Percentiles rank a stretch among this genome's conserved stretches.
Conservation (phyloP, 2,888 invertebrate species). For the Eristalis pertinax region DNA sequence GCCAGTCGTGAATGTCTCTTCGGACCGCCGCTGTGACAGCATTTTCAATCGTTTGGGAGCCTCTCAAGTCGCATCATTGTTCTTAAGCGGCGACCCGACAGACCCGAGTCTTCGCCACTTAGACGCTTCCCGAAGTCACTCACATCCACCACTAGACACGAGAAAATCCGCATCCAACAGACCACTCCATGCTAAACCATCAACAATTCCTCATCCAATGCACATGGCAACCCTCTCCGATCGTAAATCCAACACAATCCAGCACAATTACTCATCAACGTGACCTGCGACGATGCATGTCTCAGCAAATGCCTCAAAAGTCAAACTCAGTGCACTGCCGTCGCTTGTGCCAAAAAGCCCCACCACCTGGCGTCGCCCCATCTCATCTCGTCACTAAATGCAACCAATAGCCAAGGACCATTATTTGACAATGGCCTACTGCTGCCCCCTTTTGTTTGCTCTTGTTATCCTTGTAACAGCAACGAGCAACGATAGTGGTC, state of each 20-base stretch:
- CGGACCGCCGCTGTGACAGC: too few relatives aligned
- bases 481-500: not conserved
- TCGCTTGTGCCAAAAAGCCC: too few relatives aligned
- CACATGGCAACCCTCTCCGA: conserved; percentile 9
- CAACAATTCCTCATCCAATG: not conserved
- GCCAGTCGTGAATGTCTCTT: too few relatives aligned
- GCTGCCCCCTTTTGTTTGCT: conserved; percentile 50
- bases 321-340: not conserved
- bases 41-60: too few relatives aligned
- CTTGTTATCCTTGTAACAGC: conserved; percentile 58
- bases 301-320: conserved; percentile 28
- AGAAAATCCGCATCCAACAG: too few relatives aligned
- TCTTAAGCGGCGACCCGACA: too few relatives aligned
- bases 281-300: conserved; percentile 53
- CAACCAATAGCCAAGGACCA: conserved; percentile 49
- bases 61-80: too few relatives aligned
- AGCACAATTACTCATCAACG: conserved; percentile 47
- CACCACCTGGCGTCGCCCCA: not conserved
- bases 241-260: conserved; percentile 11
- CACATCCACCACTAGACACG: too few relatives aligned
- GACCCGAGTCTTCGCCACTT: too few relatives aligned
- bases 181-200: too few relatives aligned
- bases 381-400: conserved; percentile 1
- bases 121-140: too few relatives aligned
- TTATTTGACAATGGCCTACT: conserved; percentile 66